Base-by-base conservation (phyloP, 2,888 invertebrate species). In the Lycaena phlaeas region DNA sequence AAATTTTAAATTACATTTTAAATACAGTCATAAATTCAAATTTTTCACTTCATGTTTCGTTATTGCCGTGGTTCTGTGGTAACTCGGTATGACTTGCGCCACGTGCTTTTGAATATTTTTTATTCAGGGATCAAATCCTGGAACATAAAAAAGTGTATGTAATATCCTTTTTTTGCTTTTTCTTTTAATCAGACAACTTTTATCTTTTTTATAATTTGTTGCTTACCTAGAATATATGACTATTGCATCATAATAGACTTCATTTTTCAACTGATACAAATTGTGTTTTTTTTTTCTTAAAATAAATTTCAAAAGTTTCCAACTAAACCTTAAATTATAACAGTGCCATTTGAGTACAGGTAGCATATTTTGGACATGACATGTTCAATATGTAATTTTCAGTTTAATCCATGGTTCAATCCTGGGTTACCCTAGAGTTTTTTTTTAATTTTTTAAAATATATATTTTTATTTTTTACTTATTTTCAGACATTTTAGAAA, bases 331-430 rank as follows among this genome's bases (percentile, higher is more conserved):
- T 15, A 48, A 38, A 42, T 48, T 36, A 17, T 15, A 5, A 2
- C 1, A n/a, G 1, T 1, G 0, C 0, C 0, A 0, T 3, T 5
- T 9, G 9, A 10, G n/a, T 17, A 15, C 9, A 18, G 7, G 7
- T 45, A 41, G 50, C 41, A 38, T 40, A 40, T 36, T 27, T 29
- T 26, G 9, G 1, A 7, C 7, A 30, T n/a, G 4, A 30, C 14
- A n/a, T 5, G 12, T 10, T 9, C 9, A 6, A 10, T 12, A 10
- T 36, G 22, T 37, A 29, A 17, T 6, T n/a, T 12, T 10, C 15
- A 26, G 26, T 28, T 45, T 41, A 41, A 42, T 44, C 37, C 42
- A 44, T 40, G 49, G 52, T 50, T 51, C 50, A 46, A 49, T 48
- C 41, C 48, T 43, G 14, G 27, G 14, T 39, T 4, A 4, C 12